Conservation (phyloP, 1,140 invertebrate species). For the Grapholita molesta region DNA sequence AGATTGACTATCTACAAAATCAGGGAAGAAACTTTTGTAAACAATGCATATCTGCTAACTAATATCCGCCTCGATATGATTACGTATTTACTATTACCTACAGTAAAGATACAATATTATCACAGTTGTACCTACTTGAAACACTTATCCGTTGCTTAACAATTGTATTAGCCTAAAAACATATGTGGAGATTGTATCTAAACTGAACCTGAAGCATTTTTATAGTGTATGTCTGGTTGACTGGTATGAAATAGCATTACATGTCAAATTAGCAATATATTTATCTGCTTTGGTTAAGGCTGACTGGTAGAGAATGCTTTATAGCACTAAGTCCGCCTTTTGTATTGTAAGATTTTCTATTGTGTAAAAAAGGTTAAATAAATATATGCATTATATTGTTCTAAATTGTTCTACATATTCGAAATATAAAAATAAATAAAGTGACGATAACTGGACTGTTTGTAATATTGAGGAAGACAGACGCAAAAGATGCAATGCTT, state of each 20-base stretch:
- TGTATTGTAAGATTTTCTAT: no score
- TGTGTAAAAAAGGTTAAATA: no score
- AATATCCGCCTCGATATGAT: not conserved
- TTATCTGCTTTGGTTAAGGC: no score
- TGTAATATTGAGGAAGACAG: not conserved
- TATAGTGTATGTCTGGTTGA: not conserved
- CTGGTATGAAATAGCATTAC: not conserved
- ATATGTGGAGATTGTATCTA: not conserved
- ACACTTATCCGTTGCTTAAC: not conserved
- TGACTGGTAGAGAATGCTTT: no score
- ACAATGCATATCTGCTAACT: not conserved
- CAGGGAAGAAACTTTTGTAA: not conserved
- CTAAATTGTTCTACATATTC: no score
- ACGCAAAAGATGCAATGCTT: conserved; percentile 25
- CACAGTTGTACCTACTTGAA: not conserved
- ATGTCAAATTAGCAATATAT: no score
- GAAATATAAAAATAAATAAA: no score
- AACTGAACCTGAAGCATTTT: not conserved
- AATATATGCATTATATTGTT: no score
- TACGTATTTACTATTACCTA: not conserved
- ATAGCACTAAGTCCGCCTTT: no score
- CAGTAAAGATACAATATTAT: not conserved
- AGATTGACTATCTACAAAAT: not conserved
- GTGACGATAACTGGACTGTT: no score
- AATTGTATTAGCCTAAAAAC: not conserved